phyloP scores from a whole-genome alignment of 2,113 vertebrate species.

The Merops nubicus region DNA sequence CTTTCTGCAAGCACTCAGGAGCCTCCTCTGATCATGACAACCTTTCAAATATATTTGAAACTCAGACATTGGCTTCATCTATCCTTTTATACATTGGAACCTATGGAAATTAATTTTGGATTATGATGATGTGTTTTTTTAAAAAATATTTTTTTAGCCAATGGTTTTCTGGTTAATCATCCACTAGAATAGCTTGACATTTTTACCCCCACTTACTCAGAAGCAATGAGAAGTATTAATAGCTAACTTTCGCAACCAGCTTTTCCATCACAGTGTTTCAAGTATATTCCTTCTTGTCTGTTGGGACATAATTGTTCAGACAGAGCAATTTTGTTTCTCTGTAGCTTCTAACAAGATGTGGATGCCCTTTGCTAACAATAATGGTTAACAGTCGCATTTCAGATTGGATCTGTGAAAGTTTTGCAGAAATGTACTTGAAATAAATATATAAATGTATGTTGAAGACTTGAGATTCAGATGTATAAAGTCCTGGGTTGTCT shows the following conservation, averaged over 20 bases:
- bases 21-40: not conserved
- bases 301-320: not conserved
- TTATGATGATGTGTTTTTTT: rapidly evolving
- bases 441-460: not conserved
- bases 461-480: not conserved
- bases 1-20: not conserved
- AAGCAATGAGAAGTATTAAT: not conserved
- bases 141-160: not conserved
- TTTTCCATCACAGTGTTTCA: not conserved
- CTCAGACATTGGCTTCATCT: not conserved
- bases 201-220: too few relatives aligned
- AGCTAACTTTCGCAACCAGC: not conserved
- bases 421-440: not conserved
- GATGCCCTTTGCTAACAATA: not conserved
- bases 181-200: not conserved
- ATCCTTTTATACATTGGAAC: not conserved
- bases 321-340: not conserved
- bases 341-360: not conserved
- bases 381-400: not conserved
- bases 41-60: not conserved
- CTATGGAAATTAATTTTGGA: not conserved
- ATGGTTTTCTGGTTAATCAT: not conserved
- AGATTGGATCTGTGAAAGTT: not conserved
- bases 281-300: not conserved
- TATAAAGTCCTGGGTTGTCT: too few relatives aligned